phyloP scores from a whole-genome alignment of 1,140 invertebrate genomes.

The Colletes gigas region DNA sequence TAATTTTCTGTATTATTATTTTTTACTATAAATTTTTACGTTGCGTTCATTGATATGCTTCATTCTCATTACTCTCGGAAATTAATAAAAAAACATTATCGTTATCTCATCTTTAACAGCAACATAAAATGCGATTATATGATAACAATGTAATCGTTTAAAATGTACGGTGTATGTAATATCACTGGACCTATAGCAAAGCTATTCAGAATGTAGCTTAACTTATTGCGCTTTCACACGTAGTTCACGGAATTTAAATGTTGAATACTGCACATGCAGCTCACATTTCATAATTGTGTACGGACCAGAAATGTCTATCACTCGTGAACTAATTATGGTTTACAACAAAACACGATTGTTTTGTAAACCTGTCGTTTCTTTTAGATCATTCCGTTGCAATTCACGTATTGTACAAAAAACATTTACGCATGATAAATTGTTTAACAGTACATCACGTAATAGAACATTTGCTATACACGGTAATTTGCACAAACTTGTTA shows the following conservation, averaged over 20 bases:
- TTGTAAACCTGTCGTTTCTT: neutral
- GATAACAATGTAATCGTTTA: neutral
- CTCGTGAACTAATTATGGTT: slow-evolving; percentile 16
- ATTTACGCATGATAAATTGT: neutral
- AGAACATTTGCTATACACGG: neutral
- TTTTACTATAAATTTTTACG: neutral
- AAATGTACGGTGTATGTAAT: neutral
- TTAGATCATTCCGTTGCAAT: neutral
- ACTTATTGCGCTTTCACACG: neutral
- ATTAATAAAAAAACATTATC: neutral
- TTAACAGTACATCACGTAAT: neutral
- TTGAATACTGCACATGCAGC: neutral
- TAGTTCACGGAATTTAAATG: neutral
- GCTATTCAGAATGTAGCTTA: neutral
- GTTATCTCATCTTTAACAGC: neutral
- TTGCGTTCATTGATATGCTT: neutral
- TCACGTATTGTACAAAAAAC: neutral
- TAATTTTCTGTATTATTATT: no score
- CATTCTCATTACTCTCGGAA: neutral
- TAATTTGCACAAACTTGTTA: neutral
- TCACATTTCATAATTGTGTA: neutral
- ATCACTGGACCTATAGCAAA: neutral
- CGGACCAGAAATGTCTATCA: neutral
- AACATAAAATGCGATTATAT: neutral
- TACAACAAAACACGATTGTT: slow-evolving; percentile 5